Base-by-base conservation (phyloP, 2,797 vertebrate genomes). In the Chiroxiphia lanceolata region DNA sequence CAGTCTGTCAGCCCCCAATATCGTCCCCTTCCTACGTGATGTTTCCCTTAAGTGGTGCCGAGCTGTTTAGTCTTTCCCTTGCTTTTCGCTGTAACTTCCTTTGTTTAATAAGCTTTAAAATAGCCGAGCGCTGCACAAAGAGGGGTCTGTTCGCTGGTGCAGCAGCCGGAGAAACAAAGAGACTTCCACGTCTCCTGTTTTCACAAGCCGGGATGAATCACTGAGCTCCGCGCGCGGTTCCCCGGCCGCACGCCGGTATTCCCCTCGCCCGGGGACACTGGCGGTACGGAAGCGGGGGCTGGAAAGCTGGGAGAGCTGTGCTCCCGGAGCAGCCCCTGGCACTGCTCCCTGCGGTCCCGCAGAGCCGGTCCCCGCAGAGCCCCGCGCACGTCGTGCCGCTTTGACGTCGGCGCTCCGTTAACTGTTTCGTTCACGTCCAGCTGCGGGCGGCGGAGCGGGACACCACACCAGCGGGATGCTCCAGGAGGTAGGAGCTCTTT, bases 41-140 rank as follows among this genome's bases (percentile, higher is more conserved):
- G 92, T 97, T 98, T 97, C 96, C 95, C 97, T 95, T 72, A 14
- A 93, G 93, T 4, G 91, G 92, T 98, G 97, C 97, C 97, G 96
- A 90, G 95, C 95, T 98, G 97, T 98, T 98, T 97, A 97, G 97
- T 97, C 98, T 98, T 95, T 91, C 50, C 19, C 89, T 79, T 92
- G 93, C 95, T 96, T 71, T 93, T 92, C 36, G 94, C 97, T 83
- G 95, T 74, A 54, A 97, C 96, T 98, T 98, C 97, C 97, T 97
- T 98, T 97, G 97, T 98, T 97, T 97, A 96, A 97, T 96, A 80
- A 54, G 90, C 97, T 97, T 95, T 92, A 85, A 95, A 97, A 95
- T 89, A 97, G 86, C 95, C 91, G 74, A 94, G 92, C 57, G 54
- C 79, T 60, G 91, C 96, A 95, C 96, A 97, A 97, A 97, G 96